Conservation (phyloP, 1,140 invertebrate genomes). For the Helicoverpa zea region DNA sequence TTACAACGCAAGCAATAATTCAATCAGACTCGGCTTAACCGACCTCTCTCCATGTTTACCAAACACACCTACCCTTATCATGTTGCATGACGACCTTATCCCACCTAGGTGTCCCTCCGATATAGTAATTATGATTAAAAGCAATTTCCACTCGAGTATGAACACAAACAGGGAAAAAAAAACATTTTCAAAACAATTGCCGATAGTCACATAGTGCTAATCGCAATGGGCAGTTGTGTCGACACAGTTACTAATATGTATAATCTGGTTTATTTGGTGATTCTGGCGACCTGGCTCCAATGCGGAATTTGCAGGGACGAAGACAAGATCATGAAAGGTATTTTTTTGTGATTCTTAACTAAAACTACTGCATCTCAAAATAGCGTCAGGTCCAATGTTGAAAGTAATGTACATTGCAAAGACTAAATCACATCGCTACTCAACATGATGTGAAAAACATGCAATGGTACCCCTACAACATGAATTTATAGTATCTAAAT, state of each 20-base stretch:
- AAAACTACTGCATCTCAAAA: not conserved
- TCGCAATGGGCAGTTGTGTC: constrained; percentile 38
- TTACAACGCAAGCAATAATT: constrained; percentile 81
- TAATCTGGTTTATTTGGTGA: constrained; percentile 5
- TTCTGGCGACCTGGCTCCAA: constrained; percentile 44
- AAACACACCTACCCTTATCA: constrained; percentile 75
- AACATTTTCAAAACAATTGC: constrained; percentile 40
- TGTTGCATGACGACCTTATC: constrained; percentile 64
- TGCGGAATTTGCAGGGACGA: constrained; percentile 70
- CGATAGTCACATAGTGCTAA: constrained; percentile 10
- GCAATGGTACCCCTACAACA: too few relatives aligned
- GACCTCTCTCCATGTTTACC: constrained; percentile 78
- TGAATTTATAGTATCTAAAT: not conserved
- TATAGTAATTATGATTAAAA: constrained; percentile 63
- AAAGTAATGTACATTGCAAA: too few relatives aligned
- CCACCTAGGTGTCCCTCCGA: constrained; percentile 57
- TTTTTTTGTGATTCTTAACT: not conserved
- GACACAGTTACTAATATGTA: constrained; percentile 13
- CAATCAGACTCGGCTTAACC: constrained; percentile 82
- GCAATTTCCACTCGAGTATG: not conserved
- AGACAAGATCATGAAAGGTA: constrained; percentile 81
- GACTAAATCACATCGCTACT: too few relatives aligned
- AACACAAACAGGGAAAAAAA: constrained; percentile 29
- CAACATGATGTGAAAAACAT: too few relatives aligned
- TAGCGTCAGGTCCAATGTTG: too few relatives aligned